These are phyloP conservation scores for Lacanobia oleracea DNA, from an alignment of 2,888 invertebrate genomes.

Conservation along the genomic window DNA sequence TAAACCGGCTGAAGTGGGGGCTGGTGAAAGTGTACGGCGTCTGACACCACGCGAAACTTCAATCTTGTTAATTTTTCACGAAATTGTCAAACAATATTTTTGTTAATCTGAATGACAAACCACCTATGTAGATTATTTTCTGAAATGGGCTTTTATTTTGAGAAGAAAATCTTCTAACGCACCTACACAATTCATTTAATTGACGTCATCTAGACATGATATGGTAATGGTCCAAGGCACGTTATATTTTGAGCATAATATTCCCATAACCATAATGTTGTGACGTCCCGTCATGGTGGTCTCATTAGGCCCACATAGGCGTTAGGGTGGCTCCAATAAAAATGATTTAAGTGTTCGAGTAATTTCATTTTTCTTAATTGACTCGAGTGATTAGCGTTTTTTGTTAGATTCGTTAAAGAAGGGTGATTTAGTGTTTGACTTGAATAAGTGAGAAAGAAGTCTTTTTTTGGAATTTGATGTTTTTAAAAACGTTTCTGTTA, in stretches of 20 bases:
- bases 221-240: slow-evolving; percentile 1
- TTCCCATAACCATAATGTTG: slow-evolving; percentile 39
- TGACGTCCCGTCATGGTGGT: slow-evolving; percentile 45
- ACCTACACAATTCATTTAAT: neutral
- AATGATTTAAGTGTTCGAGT: slow-evolving; percentile 59
- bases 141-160: too few species aligned
- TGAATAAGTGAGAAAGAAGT: neutral
- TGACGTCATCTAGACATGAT: neutral
- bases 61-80: too few species aligned
- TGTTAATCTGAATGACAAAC: too few species aligned
- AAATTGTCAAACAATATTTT: too few species aligned
- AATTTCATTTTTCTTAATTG: slow-evolving; percentile 59
- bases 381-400: slow-evolving; percentile 57
- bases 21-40: too few species aligned
- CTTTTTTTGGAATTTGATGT: neutral
- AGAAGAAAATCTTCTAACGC: neutral
- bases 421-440: slow-evolving; percentile 18
- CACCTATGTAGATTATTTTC: too few species aligned
- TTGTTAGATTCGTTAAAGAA: slow-evolving; percentile 17
- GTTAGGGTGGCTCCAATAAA: slow-evolving; percentile 44
- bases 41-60: too few species aligned
- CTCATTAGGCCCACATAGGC: slow-evolving; percentile 47
- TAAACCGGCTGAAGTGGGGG: too few species aligned
- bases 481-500: neutral
- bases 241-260: slow-evolving; percentile 1